Conservation (phyloP, 2,113 vertebrate genomes). For the Cottus gobio region DNA sequence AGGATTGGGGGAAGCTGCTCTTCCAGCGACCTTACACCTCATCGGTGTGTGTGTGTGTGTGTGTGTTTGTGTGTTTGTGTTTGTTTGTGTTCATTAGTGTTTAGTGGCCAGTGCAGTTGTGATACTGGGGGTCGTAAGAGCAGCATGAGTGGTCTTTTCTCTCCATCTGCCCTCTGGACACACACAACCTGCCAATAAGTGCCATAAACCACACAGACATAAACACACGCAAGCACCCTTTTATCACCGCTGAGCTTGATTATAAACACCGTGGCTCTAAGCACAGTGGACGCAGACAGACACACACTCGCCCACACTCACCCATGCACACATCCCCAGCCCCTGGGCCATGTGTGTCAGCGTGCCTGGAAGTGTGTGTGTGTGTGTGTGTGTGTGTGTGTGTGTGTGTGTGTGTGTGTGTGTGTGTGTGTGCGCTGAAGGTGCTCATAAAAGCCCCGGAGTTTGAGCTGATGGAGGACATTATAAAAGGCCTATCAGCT, state of each 20-base stretch:
- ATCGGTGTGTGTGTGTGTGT: constrained; percentile 13
- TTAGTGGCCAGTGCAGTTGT: constrained; percentile 39
- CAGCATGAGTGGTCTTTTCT: constrained; percentile 20
- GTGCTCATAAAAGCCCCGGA: constrained; percentile 77
- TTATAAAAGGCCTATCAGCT: constrained; percentile 72
- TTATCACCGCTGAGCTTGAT: constrained; percentile 70
- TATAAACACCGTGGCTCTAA: constrained; percentile 70
- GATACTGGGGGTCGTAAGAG: constrained; percentile 58
- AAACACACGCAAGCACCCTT: constrained; percentile 62
- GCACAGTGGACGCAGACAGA: constrained; percentile 27
- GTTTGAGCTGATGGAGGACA: constrained; percentile 73
- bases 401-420: constrained; percentile 30
- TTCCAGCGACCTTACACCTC: constrained; percentile 30
- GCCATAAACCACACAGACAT: constrained; percentile 57
- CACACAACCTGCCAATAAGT: constrained; percentile 61
- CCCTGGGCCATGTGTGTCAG: constrained; percentile 20
- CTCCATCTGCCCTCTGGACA: constrained; percentile 32
- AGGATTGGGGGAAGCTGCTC: constrained; percentile 5
- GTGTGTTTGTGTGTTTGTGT: constrained; percentile 1
- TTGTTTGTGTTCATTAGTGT: constrained; percentile 34
- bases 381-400: constrained; percentile 48
- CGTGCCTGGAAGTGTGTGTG: constrained; percentile 38
- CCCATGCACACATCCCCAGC: constrained; percentile 46
- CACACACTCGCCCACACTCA: constrained; percentile 23
- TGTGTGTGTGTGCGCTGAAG: constrained; percentile 65